These are phyloP conservation scores for Cryptosula pallasiana DNA, from an alignment of 2,888 invertebrate genomes.

Conservation along the genomic window DNA sequence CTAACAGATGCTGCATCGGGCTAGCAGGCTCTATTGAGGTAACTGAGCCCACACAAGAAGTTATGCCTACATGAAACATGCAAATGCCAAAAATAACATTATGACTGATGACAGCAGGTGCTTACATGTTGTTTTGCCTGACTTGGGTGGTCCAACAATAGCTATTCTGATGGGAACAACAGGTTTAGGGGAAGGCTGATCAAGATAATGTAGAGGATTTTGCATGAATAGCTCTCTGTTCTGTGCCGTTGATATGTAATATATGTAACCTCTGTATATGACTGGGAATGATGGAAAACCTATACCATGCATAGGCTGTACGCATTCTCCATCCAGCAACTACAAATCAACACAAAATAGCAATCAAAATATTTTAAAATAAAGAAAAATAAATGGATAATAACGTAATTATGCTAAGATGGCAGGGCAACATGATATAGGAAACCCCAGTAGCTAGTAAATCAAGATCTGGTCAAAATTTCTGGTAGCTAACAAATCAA, in stretches of 20 bases:
- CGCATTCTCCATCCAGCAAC: slow-evolving; percentile 47
- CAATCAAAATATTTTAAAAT: too few relatives aligned
- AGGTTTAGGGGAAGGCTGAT: slow-evolving; percentile 47
- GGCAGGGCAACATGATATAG: too few relatives aligned
- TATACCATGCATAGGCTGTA: slow-evolving; percentile 49
- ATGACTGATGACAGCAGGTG: too few relatives aligned
- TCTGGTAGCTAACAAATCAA: too few relatives aligned
- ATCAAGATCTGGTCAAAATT: too few relatives aligned
- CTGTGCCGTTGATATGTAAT: slow-evolving; percentile 41
- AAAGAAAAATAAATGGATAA: too few relatives aligned
- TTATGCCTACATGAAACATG: background rate
- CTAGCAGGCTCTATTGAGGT: background rate
- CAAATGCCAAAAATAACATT: background rate
- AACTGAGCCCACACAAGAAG: background rate
- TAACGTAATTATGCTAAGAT: too few relatives aligned
- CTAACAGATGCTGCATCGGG: background rate
- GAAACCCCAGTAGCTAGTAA: too few relatives aligned
- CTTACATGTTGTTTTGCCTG: slow-evolving; percentile 53
- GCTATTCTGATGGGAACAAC: slow-evolving; percentile 51
- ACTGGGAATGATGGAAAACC: slow-evolving; percentile 43
- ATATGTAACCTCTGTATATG: slow-evolving; percentile 48
- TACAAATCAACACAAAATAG: slow-evolving; percentile 29
- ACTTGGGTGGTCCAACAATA: slow-evolving; percentile 53
- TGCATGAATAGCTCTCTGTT: slow-evolving; percentile 44
- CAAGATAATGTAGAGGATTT: slow-evolving; percentile 47